Percentiles rank a stretch among this genome's conserved stretches.
phyloP scores from a whole-genome alignment of 2,888 invertebrate species.

The Vanessa cardui region DNA sequence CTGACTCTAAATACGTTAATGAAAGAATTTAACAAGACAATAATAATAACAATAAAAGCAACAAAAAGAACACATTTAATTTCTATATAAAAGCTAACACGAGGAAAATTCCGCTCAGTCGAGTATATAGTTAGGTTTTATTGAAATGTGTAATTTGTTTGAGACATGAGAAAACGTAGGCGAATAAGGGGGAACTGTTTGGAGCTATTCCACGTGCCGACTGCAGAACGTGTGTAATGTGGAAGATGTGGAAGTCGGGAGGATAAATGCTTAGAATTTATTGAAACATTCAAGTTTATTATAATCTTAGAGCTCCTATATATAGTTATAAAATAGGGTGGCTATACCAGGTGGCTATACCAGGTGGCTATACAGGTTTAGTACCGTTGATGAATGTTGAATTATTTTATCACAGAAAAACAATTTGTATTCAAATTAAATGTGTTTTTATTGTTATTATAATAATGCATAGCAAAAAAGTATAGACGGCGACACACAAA shows the following conservation, averaged over 20 bases:
- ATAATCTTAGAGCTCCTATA: no score
- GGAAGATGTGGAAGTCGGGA: background rate
- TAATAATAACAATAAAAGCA: background rate
- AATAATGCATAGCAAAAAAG: no score
- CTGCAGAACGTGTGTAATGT: constrained; percentile 1
- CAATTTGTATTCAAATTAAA: no score
- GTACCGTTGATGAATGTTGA: no score
- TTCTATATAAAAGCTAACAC: background rate
- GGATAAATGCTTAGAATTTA: constrained; percentile 11
- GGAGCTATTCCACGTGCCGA: constrained; percentile 27
- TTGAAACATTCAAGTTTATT: background rate
- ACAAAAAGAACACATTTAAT: background rate
- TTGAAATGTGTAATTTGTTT: constrained; percentile 22
- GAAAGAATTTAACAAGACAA: background rate
- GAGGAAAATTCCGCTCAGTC: background rate
- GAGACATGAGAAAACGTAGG: constrained; percentile 22
- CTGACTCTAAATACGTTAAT: background rate
- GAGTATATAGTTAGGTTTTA: constrained; percentile 20
- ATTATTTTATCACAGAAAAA: no score
- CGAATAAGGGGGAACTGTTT: constrained; percentile 26
- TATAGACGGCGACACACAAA: no score
- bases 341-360: no score
- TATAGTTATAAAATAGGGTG: no score
- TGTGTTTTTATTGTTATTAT: no score
- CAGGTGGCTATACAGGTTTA: no score